phyloP scores from a whole-genome alignment of 1,140 invertebrate genomes.

The Camponotus floridanus region DNA sequence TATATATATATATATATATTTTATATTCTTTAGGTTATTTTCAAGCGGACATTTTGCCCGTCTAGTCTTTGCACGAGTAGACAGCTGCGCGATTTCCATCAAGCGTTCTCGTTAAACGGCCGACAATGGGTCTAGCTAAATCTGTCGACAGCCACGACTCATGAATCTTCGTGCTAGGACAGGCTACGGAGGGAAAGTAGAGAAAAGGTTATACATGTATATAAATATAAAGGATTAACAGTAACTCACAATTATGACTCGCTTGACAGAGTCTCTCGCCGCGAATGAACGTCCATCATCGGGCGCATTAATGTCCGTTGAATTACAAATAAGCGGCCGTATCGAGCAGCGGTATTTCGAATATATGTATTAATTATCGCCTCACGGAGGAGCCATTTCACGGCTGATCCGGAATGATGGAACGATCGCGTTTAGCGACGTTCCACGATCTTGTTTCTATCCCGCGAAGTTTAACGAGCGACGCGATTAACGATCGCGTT shows the following conservation, averaged over 20 bases:
- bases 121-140: constrained; percentile 40
- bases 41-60: not conserved
- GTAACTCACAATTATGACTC: constrained; percentile 71
- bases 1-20: no score
- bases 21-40: constrained; percentile 3
- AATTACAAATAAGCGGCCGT: constrained; percentile 62
- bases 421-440: constrained; percentile 5
- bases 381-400: constrained; percentile 16
- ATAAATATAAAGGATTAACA: constrained; percentile 65
- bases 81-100: constrained; percentile 34
- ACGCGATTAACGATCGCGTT: not conserved
- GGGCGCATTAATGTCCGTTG: constrained; percentile 62
- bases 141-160: constrained; percentile 31
- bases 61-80: constrained; percentile 3
- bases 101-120: constrained; percentile 46
- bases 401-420: not conserved
- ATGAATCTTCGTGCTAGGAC: constrained; percentile 47
- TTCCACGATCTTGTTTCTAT: not conserved
- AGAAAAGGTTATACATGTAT: constrained; percentile 48
- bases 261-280: constrained; percentile 49
- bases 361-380: constrained; percentile 67
- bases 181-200: constrained; percentile 50
- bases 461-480: not conserved
- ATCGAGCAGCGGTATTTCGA: constrained; percentile 50
- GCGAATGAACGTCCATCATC: constrained; percentile 62